phyloP scores from a whole-genome alignment of 2,888 invertebrate genomes.

The Acrobeloides nanus region DNA sequence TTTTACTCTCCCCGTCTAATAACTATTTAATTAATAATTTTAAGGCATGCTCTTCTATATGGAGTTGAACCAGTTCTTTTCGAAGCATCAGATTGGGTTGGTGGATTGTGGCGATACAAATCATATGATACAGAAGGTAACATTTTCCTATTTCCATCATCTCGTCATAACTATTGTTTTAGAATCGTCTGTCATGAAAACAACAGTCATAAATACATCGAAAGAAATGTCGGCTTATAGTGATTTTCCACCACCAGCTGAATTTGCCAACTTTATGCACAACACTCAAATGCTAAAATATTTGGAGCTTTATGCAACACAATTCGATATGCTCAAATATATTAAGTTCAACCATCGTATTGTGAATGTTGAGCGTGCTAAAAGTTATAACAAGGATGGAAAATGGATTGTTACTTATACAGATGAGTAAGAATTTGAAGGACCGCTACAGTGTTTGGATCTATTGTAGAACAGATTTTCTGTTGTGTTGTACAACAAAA shows the following conservation, averaged over 20 bases:
- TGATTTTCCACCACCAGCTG: constrained; percentile 57
- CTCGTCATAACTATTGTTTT: constrained; percentile 17
- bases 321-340: constrained; percentile 33
- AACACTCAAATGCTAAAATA: constrained; percentile 47
- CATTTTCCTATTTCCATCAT: not conserved
- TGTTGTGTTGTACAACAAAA: too few relatives aligned
- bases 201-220: constrained; percentile 55
- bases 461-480: too few relatives aligned
- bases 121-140: constrained; percentile 29
- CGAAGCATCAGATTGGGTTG: constrained; percentile 26
- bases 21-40: too few relatives aligned
- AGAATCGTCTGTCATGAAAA: constrained; percentile 52
- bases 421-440: constrained; percentile 26
- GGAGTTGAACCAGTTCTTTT: constrained; percentile 29
- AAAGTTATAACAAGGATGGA: constrained; percentile 52
- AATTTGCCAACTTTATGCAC: constrained; percentile 57
- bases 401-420: constrained; percentile 48
- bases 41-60: constrained; percentile 26
- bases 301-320: constrained; percentile 39
- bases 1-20: too few relatives aligned
- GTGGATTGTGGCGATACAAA: constrained; percentile 33
- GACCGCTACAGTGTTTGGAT: too few relatives aligned
- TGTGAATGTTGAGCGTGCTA: constrained; percentile 32
- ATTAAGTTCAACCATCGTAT: constrained; percentile 43
- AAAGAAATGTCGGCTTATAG: constrained; percentile 53